Conservation (phyloP, 2,113 vertebrate genomes). For the Delphinus delphis region DNA sequence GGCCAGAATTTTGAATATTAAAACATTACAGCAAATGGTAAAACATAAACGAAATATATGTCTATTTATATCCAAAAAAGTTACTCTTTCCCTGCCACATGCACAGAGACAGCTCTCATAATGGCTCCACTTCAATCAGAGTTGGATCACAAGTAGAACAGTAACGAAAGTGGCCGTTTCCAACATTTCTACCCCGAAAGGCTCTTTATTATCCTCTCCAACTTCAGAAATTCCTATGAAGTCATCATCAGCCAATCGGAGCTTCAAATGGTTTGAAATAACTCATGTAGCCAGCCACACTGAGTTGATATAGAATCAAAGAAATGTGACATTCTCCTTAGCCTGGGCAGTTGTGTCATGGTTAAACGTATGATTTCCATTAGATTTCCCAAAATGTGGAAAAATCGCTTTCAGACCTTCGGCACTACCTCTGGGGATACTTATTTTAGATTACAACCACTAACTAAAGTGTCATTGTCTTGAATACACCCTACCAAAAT, state of each 20-base stretch:
- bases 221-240: slow-evolving; percentile 57
- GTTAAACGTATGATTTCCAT: slow-evolving; percentile 65
- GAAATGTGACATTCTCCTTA: slow-evolving; percentile 61
- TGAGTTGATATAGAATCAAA: slow-evolving; percentile 72
- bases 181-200: slow-evolving; percentile 46
- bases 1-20: slow-evolving; percentile 73
- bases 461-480: slow-evolving; percentile 50
- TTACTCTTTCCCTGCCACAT: slow-evolving; percentile 74
- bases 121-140: slow-evolving; percentile 49
- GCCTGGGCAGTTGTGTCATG: slow-evolving; percentile 51
- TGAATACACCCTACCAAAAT: slow-evolving; percentile 40
- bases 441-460: slow-evolving; percentile 51
- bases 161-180: slow-evolving; percentile 50
- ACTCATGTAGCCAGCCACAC: slow-evolving; percentile 23
- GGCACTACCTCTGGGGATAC: slow-evolving; percentile 46
- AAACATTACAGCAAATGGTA: slow-evolving; percentile 76
- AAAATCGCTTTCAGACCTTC: slow-evolving; percentile 67
- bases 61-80: slow-evolving; percentile 73
- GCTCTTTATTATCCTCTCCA: slow-evolving; percentile 55
- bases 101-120: slow-evolving; percentile 2
- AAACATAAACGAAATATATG: slow-evolving; percentile 77
- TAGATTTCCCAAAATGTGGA: slow-evolving; percentile 64
- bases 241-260: slow-evolving; percentile 60
- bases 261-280: slow-evolving; percentile 36
- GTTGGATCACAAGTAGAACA: slow-evolving; percentile 41